Evolutionary conservation across 2,797 vertebrate species (phyloP).

Genomic region (Karalla daura): DNA sequence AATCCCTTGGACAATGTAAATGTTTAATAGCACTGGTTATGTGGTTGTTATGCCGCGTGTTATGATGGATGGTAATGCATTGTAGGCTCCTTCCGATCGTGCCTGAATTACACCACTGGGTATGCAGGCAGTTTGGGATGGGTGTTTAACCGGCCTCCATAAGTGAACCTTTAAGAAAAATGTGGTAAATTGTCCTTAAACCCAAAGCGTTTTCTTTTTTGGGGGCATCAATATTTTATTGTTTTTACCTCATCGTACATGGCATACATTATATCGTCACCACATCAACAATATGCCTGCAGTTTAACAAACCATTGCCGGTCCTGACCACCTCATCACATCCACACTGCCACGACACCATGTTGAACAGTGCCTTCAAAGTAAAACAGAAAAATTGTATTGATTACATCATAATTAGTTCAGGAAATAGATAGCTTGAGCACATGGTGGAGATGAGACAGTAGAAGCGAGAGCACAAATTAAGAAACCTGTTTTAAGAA

Average conservation of each 20-base stretch:
- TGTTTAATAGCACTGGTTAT: slow-evolving; percentile 82
- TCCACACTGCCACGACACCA: neutral
- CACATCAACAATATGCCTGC: neutral
- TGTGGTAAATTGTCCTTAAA: slow-evolving; percentile 3
- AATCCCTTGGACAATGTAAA: slow-evolving; percentile 70
- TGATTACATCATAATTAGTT: neutral
- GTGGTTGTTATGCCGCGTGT: slow-evolving; percentile 69
- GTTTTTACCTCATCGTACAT: neutral
- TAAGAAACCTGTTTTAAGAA: too few species aligned
- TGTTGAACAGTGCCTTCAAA: neutral
- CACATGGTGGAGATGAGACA: neutral
- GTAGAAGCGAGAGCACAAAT: neutral
- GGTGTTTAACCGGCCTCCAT: slow-evolving; percentile 71
- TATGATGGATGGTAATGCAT: slow-evolving; percentile 78
- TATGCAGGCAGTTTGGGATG: slow-evolving; percentile 53
- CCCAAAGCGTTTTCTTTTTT: neutral
- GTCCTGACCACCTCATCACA: neutral
- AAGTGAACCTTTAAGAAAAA: slow-evolving; percentile 23
- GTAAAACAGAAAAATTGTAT: neutral
- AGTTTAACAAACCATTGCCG: too few species aligned
- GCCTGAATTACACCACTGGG: slow-evolving; percentile 69
- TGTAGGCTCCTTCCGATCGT: slow-evolving; percentile 46
- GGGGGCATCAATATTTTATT: neutral
- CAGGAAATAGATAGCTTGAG: neutral
- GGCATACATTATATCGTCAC: neutral